Conservation (phyloP, 2,888 invertebrate species). For the Drosophila robusta region DNA sequence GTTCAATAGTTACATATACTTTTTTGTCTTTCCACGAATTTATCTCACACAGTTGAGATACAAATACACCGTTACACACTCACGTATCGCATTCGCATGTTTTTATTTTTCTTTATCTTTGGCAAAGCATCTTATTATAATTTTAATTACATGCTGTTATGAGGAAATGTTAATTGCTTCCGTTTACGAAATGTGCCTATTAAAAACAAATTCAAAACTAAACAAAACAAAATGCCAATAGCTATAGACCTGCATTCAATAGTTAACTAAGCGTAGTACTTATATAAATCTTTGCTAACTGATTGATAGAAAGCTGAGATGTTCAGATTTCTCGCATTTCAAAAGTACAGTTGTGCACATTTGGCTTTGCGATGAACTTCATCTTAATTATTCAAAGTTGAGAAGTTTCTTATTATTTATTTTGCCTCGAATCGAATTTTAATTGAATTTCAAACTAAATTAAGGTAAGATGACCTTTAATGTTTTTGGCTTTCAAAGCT, state of each 20-base stretch:
- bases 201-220: constrained; percentile 2
- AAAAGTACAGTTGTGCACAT: background rate
- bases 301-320: background rate
- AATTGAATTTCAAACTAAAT: too few species aligned
- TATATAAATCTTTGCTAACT: constrained; percentile 6
- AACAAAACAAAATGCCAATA: constrained; percentile 20
- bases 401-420: too few species aligned
- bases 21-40: constrained; percentile 52
- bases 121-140: constrained; percentile 79
- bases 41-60: constrained; percentile 30
- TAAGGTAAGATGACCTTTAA: too few species aligned
- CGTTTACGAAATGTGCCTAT: constrained; percentile 69
- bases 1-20: constrained; percentile 61
- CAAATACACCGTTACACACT: constrained; percentile 15
- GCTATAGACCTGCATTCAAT: constrained; percentile 25
- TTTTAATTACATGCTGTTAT: constrained; percentile 79
- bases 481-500: too few species aligned
- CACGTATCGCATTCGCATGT: constrained; percentile 67
- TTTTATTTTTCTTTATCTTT: constrained; percentile 69
- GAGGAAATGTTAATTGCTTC: constrained; percentile 78
- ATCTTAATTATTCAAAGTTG: background rate
- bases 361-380: background rate
- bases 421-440: too few species aligned
- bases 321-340: background rate
- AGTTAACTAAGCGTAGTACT: constrained; percentile 5